phyloP scores from a whole-genome alignment of 2,888 invertebrate species.

The Galerucella calmariensis region DNA sequence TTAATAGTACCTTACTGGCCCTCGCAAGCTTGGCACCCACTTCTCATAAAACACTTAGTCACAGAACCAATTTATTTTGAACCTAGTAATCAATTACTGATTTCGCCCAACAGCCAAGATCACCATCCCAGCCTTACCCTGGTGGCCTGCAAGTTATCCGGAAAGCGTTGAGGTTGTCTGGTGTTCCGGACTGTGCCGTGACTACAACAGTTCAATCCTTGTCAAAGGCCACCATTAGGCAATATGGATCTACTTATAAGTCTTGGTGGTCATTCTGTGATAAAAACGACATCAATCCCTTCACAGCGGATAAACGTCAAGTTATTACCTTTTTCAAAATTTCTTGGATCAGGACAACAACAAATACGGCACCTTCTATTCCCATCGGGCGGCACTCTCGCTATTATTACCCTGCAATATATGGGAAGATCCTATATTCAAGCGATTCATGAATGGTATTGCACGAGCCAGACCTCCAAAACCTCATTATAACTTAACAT shows the following conservation, averaged over 20 bases:
- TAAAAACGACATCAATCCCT: background rate
- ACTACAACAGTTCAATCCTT: slow-evolving; percentile 17
- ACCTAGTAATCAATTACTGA: slow-evolving; percentile 32
- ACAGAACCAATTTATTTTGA: slow-evolving; percentile 33
- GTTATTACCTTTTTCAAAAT: no score
- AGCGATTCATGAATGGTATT: no score
- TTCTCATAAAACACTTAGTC: slow-evolving; percentile 32
- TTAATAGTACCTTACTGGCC: slow-evolving; percentile 45
- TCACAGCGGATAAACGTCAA: no score
- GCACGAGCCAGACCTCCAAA: slow-evolving; percentile 37
- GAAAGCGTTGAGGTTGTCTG: slow-evolving; percentile 17
- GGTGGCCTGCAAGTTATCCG: slow-evolving; percentile 39
- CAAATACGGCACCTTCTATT: slow-evolving; percentile 49
- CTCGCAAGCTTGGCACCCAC: slow-evolving; percentile 46
- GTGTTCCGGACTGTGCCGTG: slow-evolving; percentile 23
- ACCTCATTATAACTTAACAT: slow-evolving; percentile 49
- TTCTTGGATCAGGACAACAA: background rate
- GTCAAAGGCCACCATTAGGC: slow-evolving; percentile 17
- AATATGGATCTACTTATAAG: slow-evolving; percentile 5
- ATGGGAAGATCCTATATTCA: slow-evolving; percentile 40
- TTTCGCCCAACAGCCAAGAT: slow-evolving; percentile 32
- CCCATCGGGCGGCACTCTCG: slow-evolving; percentile 49
- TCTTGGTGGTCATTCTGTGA: slow-evolving; percentile 20
- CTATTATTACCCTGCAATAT: slow-evolving; percentile 43
- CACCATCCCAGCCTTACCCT: slow-evolving; percentile 29